Evolutionary conservation across 2,888 invertebrate species (phyloP).

Genomic region (Electrophaes corylata): DNA sequence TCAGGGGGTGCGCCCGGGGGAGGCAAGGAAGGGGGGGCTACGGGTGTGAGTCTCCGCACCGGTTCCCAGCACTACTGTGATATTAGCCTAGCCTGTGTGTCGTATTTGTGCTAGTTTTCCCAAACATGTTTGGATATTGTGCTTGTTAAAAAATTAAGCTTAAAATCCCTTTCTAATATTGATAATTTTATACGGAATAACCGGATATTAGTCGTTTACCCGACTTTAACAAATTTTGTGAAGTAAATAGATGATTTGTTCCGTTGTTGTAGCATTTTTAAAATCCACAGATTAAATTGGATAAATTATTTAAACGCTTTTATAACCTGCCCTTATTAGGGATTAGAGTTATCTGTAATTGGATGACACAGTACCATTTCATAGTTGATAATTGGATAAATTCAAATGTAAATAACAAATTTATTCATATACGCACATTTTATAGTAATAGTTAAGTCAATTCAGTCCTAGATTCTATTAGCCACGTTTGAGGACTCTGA

Average conservation of each 20-base stretch:
- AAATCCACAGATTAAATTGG: conserved; percentile 55
- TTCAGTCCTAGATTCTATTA: conserved; percentile 37
- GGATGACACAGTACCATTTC: conserved; percentile 42
- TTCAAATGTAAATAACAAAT: conserved; percentile 70
- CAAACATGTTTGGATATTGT: conserved; percentile 73
- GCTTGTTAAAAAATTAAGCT: conserved; percentile 70
- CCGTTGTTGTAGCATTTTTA: conserved; percentile 67
- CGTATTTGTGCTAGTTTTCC: conserved; percentile 82
- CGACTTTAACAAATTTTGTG: conserved; percentile 64
- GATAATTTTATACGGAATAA: conserved; percentile 76
- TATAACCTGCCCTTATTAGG: conserved; percentile 60
- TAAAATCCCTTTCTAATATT: conserved; percentile 65
- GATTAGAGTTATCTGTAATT: conserved; percentile 44
- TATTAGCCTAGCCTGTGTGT: conserved; percentile 84
- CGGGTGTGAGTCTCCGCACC: conserved; percentile 62
- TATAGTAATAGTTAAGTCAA: conserved; percentile 61
- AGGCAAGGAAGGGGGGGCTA: conserved; percentile 27
- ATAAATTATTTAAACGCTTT: conserved; percentile 62
- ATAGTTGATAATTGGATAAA: conserved; percentile 51
- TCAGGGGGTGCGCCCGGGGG: conserved; percentile 18
- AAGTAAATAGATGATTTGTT: conserved; percentile 60
- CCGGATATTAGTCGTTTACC: conserved; percentile 70
- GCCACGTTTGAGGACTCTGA: conserved; percentile 43
- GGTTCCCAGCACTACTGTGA: conserved; percentile 83
- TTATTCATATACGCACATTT: conserved; percentile 69